A percentile compares a stretch with the other conserved stretches of the same genome.
phyloP scores from a whole-genome alignment of 2,113 vertebrate genomes.

The Bubo blakistoni region DNA sequence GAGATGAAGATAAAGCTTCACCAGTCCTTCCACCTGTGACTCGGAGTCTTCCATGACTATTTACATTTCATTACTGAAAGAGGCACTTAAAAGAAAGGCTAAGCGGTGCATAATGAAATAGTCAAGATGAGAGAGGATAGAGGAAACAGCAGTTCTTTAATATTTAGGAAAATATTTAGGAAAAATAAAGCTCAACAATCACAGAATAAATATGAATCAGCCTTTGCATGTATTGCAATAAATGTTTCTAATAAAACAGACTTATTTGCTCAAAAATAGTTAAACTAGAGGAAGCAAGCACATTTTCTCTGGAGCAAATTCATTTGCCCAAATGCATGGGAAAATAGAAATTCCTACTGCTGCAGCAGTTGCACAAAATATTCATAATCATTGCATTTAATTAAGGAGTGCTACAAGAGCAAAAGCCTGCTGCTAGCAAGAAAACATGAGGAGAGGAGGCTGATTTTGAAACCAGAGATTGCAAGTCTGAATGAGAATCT shows the following conservation, averaged over 20 bases:
- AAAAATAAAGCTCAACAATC: neutral
- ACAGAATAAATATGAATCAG: neutral
- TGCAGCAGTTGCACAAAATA: neutral
- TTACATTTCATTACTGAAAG: neutral
- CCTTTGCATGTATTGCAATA: accelerated
- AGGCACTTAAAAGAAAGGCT: neutral
- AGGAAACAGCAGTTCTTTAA: neutral
- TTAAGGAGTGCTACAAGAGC: neutral
- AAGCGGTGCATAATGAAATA: neutral
- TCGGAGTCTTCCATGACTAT: neutral
- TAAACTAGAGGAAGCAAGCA: neutral
- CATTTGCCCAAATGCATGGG: neutral
- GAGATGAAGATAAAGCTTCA: neutral
- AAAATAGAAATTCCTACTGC: neutral
- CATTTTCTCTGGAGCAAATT: neutral
- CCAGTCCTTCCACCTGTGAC: neutral
- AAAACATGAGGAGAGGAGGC: neutral
- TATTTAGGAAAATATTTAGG: neutral
- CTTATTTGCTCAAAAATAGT: neutral
- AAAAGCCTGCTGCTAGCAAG: accelerated
- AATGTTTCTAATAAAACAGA: neutral
- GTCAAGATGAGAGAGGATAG: neutral
- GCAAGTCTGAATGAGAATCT: neutral
- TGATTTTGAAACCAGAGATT: neutral
- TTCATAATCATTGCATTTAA: neutral